Base-by-base conservation (phyloP, 1,140 invertebrate genomes). In the Monochamus saltuarius region DNA sequence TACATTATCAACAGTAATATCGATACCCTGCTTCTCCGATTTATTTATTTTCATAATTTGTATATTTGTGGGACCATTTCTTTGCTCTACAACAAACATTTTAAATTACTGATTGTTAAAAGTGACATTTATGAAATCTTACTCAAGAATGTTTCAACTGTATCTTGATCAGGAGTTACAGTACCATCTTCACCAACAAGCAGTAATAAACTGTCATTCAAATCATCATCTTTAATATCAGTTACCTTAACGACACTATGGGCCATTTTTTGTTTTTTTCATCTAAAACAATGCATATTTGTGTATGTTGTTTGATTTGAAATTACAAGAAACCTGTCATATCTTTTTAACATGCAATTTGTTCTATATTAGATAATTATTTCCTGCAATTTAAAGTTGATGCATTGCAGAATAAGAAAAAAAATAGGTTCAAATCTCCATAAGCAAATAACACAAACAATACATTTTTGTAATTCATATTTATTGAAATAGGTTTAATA, bases 181-280 rank as follows among this genome's bases (percentile, higher is more conserved):
- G 63, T 69, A 17, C 73, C 73, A 74, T 76, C 73, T 64, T 72
- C 67, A 39, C 60, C 67, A 62, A 76, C 67, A 62, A 76, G 52
- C 49, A 74, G 64, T 14, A 74, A 59, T 54, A 72, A 69, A 60
- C 69, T 68, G 62, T 71, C 69, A 68, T 69, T 71, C 16, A 59
- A 45, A 36, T 45, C 50, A 17, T 67, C 61, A 59, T 67, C 59
- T 50, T 53, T 68, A 53, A 64, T 60, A 62, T 71, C 73, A 29
- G 72, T 73, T 68, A 75, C 67, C 66, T 72, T 72, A 66, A 75
- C 72, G 65, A 71, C 63, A 56, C 72, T 75, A 60, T 71, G 68
- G 3, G 75, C 69, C 71, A 74, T 75, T 55, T 51, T 71, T 37
- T 16, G 35, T 58, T 34, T 45, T 29, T 29, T 11, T 35, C 35